Evolutionary conservation across 2,797 vertebrate genomes (phyloP), one percentile per base, ranked within the genome.

Genomic region (Anguilla obscura): DNA sequence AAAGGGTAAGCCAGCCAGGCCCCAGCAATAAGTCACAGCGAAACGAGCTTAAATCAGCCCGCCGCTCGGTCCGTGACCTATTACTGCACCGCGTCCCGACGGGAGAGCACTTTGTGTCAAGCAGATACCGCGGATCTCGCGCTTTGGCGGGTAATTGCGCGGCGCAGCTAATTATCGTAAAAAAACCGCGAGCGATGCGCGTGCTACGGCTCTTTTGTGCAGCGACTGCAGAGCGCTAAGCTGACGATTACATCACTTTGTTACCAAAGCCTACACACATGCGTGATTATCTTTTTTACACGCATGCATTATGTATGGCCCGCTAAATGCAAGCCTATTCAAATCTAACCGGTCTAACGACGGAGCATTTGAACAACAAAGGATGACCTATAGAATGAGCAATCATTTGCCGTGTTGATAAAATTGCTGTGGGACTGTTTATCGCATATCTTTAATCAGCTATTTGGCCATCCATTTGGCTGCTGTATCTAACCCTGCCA

Each of bases 371-470:
- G 33, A 80, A 45, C 76, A 45, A 76, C 33, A 36, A 76, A 80
- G 76, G 36, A 45, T 80, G 76, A 48, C 76, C 76, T 80, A 80
- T 45, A 82, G 79, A 50, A 36, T 14, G 27, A 82, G 1, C 21
- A 80, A 80, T 80, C 76, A 36, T 40, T 80, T 80, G 33, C 36
- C 36, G 1, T 80, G 76, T 45, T 21, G 36, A 45, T 6, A 48
- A 80, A 80, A 45, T 80, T 7, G 36, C 76, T 45, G 76, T 45
- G 76, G 16, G 76, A 9, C 16, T 80, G 18, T 40, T 80, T 80
- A 80, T 80, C 76, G 33, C 33, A 80, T 6, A 82, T 82, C 79
- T 82, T 82, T 50, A 82, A 82, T 82, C 40, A 82, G 40, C 45
- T n/a, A 45, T 82, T 24, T 48, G 18, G 79, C 79, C 45, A 21